phyloP scores from a whole-genome alignment of 2,797 vertebrate genomes.

The Gallinago stenura region DNA sequence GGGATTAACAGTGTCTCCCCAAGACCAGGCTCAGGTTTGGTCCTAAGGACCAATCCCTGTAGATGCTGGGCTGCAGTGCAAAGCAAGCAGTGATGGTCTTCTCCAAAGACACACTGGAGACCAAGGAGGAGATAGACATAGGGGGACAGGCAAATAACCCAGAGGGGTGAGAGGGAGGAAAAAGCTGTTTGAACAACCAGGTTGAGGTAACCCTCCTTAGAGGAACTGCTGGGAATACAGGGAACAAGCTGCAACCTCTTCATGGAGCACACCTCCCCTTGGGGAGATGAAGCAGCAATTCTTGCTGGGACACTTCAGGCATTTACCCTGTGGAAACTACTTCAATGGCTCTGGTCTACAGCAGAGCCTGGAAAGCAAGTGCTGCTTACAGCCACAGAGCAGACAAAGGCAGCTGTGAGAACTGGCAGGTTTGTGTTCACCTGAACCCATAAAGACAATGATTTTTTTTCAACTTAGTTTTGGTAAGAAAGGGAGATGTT shows the following conservation, averaged over 20 bases:
- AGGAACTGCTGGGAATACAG: not conserved
- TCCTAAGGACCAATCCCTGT: not conserved
- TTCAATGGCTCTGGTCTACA: not conserved
- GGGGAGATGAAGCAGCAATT: not conserved
- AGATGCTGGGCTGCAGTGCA: not conserved
- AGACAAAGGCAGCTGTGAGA: not conserved
- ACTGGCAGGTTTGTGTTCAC: not conserved
- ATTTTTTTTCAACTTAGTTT: not conserved
- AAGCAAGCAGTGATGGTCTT: not conserved
- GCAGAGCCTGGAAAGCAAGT: not conserved
- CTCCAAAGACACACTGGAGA: not conserved
- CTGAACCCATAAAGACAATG: accelerated
- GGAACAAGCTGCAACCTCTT: not conserved
- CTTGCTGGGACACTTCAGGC: not conserved
- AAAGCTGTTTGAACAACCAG: not conserved
- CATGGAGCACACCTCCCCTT: not conserved
- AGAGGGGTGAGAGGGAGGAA: not conserved
- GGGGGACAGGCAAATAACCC: not conserved
- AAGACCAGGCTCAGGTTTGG: not conserved
- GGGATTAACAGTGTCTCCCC: not conserved
- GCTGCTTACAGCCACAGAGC: not conserved
- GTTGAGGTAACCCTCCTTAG: not conserved
- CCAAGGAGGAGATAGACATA: accelerated
- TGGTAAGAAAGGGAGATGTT: not conserved
- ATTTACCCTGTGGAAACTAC: not conserved